Evolutionary conservation across 1,140 invertebrate genomes (phyloP), one percentile per base, ranked within the genome.

Genomic region (Halictus rubicundus): DNA sequence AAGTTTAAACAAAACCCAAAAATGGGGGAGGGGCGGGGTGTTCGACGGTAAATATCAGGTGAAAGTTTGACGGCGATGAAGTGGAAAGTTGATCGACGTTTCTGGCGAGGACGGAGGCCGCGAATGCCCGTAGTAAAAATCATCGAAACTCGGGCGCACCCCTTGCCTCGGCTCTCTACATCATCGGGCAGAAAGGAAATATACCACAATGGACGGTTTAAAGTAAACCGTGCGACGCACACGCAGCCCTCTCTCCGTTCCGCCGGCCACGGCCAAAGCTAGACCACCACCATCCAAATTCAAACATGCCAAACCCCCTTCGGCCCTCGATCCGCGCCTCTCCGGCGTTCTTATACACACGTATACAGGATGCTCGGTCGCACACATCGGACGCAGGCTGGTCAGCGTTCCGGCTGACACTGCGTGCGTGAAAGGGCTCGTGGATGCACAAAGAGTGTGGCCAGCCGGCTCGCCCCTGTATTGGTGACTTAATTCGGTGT

Each of bases 401-500:
- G 77, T 73, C 69, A 71, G 70, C 75, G 75, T 60, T 42, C 46
- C 39, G 68, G 52, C 63, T 66, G 78, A 79, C 78, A 72, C 78
- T 74, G 69, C 79, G 77, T 85, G 86, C 73, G 82, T 84, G 85
- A 86, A 86, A 84, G 84, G 85, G 80, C 85, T 83, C 76, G 82
- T 74, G 80, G 79, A 83, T 82, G 81, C 83, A 88, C 86, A 87
- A 88, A 87, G 86, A 87, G 86, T 87, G 78, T 82, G 82, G 82
- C 86, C 76, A 80, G 75, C 63, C 75, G 61, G 68, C 39, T 64
- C 57, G 77, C 39, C 66, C 68, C 57, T 88, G 87, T 88, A 82
- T 88, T 86, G 79, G 87, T 88, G 86, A 88, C 87, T 88, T 88
- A 88, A 88, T 88, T 88, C 87, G 86, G 87, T 88, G 87, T 88